These are phyloP conservation scores for Didymodactylos carnosus DNA, from an alignment of 2,888 invertebrate species.

Conservation along the genomic window DNA sequence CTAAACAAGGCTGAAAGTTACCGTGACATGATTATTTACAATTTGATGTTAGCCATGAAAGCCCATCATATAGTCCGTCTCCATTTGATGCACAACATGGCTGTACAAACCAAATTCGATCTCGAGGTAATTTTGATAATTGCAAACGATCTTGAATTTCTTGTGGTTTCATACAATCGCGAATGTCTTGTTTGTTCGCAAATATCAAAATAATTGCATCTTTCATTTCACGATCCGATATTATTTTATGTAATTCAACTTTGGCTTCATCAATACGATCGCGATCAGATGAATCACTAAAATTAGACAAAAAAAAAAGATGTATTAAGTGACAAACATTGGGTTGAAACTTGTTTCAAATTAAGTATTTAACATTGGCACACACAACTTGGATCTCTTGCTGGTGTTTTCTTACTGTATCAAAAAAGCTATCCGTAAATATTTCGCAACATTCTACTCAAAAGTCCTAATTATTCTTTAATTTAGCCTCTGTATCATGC, in stretches of 20 bases:
- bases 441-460: too few relatives aligned
- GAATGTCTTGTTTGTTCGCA: constrained; percentile 94
- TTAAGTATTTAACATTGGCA: too few relatives aligned
- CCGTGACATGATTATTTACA: background rate
- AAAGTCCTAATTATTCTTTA: too few relatives aligned
- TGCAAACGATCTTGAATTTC: background rate
- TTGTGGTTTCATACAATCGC: constrained; percentile 54
- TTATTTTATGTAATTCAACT: constrained; percentile 90
- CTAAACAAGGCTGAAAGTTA: background rate
- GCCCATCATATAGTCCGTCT: background rate
- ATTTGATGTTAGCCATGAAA: background rate
- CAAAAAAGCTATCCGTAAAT: too few relatives aligned
- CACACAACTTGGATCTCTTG: too few relatives aligned
- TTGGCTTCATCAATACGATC: constrained; percentile 96
- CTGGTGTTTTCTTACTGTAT: too few relatives aligned
- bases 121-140: background rate
- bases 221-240: constrained; percentile 96
- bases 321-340: too few relatives aligned
- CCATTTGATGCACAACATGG: background rate
- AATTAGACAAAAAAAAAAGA: too few relatives aligned
- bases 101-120: background rate
- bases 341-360: too few relatives aligned
- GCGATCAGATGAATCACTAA: constrained; percentile 91
- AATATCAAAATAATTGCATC: constrained; percentile 97
- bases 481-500: too few relatives aligned